Conservation (phyloP, 2,113 vertebrate genomes). For the Diphyllodes magnificus region DNA sequence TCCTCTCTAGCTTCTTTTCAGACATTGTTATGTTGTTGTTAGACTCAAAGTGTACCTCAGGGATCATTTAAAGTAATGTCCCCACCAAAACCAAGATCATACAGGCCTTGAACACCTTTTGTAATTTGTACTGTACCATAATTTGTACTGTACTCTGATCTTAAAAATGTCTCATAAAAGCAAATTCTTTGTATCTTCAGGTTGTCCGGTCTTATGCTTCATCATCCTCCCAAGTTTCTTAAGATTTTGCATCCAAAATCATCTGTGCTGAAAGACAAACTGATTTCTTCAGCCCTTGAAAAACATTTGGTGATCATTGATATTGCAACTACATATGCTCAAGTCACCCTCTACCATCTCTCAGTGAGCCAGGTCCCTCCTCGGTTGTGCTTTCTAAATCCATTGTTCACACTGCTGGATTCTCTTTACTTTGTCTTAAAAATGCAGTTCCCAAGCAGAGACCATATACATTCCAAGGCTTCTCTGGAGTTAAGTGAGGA, state of each 20-base stretch:
- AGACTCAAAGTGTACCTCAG: not conserved
- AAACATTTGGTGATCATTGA: not conserved
- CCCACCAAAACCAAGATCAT: not conserved
- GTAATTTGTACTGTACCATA: too few species aligned
- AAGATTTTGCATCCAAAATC: not conserved
- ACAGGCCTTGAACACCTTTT: not conserved
- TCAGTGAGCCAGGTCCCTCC: not conserved
- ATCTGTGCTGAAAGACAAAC: not conserved
- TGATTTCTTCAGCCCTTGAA: not conserved
- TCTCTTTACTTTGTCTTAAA: not conserved
- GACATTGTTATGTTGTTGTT: not conserved
- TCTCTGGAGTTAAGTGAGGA: not conserved
- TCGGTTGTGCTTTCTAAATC: not conserved
- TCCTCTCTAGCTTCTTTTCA: not conserved
- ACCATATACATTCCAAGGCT: not conserved
- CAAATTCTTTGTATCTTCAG: not conserved
- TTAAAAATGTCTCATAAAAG: not conserved
- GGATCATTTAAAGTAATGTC: not conserved
- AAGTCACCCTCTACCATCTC: not conserved
- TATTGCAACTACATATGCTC: not conserved
- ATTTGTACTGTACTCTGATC: not conserved
- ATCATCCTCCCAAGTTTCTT: not conserved
- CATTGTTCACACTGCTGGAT: not conserved
- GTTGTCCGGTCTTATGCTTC: not conserved
- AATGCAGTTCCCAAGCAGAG: not conserved